Conservation (phyloP, 2,113 vertebrate species). For the Varanus komodoensis region DNA sequence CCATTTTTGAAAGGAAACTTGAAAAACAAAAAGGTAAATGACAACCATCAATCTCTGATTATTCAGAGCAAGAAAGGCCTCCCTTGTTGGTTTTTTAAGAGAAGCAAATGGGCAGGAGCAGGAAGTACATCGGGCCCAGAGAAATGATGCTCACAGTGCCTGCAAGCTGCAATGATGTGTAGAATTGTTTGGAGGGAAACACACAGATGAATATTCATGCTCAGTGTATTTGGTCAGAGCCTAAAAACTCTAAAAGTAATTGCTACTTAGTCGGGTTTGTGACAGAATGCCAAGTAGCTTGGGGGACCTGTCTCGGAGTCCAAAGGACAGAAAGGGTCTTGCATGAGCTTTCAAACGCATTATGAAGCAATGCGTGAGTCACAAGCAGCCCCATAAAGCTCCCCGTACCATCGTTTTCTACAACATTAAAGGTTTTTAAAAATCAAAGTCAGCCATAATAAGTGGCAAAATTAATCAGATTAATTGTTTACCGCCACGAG, state of each 20-base stretch:
- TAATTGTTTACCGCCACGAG: slow-evolving; percentile 68
- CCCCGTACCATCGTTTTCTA: slow-evolving; percentile 37
- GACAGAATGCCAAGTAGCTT: slow-evolving; percentile 4
- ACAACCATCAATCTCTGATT: background rate
- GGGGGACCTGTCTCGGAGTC: slow-evolving; percentile 31
- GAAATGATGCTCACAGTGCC: background rate
- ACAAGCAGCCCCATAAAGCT: slow-evolving; percentile 36
- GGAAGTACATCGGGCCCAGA: background rate
- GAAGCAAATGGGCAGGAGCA: background rate
- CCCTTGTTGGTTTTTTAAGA: background rate
- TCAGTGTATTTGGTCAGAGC: background rate
- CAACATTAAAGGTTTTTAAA: slow-evolving; percentile 49
- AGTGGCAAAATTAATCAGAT: slow-evolving; percentile 62
- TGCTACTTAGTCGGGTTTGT: slow-evolving; percentile 22
- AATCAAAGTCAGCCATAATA: slow-evolving; percentile 54
- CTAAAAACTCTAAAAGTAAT: slow-evolving; percentile 11
- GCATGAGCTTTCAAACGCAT: background rate
- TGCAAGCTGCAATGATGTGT: background rate
- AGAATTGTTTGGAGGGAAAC: background rate
- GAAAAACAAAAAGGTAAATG: background rate
- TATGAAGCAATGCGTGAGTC: background rate
- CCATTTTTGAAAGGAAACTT: background rate
- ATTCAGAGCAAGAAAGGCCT: background rate
- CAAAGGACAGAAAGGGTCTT: slow-evolving; percentile 30
- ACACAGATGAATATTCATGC: background rate